Evolutionary conservation across 2,888 invertebrate species (phyloP).

Genomic region (Perizoma affinitatum): DNA sequence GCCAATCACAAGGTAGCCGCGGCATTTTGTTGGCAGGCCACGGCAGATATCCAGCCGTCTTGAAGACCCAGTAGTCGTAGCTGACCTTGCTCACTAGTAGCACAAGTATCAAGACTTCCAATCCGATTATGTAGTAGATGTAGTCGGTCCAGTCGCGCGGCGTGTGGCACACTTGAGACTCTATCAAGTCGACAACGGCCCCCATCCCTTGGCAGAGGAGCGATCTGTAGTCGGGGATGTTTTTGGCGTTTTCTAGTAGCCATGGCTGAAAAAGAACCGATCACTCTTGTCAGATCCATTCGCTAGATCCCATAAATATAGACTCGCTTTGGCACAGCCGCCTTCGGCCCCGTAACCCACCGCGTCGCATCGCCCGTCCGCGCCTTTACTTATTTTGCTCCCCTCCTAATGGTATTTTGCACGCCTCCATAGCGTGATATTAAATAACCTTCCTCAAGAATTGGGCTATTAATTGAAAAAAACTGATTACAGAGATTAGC

Average conservation of each 20-base stretch:
- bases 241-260: constrained; percentile 88
- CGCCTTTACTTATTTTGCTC: no score
- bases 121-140: constrained; percentile 92
- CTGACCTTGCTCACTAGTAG: constrained; percentile 88
- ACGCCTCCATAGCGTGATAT: no score
- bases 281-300: no score
- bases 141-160: constrained; percentile 94
- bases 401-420: no score
- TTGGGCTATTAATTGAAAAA: no score
- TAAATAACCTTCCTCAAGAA: no score
- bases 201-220: constrained; percentile 88
- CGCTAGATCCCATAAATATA: no score
- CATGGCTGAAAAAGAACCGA: constrained; percentile 84
- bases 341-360: no score
- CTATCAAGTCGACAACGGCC: constrained; percentile 89
- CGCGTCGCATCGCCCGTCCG: no score
- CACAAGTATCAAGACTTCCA: constrained; percentile 89
- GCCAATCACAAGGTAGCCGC: constrained; percentile 94
- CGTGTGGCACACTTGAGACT: constrained; percentile 89
- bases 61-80: constrained; percentile 95
- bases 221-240: constrained; percentile 88
- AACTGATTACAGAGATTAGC: no score
- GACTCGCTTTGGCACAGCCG: background rate
- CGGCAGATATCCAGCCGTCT: constrained; percentile 93
- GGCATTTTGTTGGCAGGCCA: constrained; percentile 97